Percentiles rank a stretch among this genome's conserved stretches.
These are phyloP conservation scores for Manduca sexta DNA, from an alignment of 1,140 invertebrate genomes.

Conservation along the genomic window DNA sequence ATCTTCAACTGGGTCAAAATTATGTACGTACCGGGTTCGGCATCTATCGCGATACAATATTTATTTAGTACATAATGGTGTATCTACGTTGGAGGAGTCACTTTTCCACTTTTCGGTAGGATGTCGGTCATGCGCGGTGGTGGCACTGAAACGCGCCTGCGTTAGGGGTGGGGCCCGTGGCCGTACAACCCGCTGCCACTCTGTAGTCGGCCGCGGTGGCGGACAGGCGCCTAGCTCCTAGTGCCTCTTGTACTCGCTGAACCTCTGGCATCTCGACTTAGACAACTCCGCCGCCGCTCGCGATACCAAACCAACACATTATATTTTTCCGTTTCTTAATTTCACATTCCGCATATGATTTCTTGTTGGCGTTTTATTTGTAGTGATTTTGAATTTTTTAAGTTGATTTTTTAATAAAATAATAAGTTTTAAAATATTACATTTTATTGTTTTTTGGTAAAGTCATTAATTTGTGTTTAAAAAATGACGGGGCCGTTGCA, in stretches of 20 bases:
- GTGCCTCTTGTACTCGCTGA: slow-evolving; percentile 21
- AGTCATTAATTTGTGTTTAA: slow-evolving; percentile 56
- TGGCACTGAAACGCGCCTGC: slow-evolving; percentile 41
- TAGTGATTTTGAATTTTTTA: slow-evolving; percentile 41
- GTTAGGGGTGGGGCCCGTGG: slow-evolving; percentile 64
- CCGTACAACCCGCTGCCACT: slow-evolving; percentile 62
- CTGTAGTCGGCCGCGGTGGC: slow-evolving; percentile 59
- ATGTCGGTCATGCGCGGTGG: slow-evolving; percentile 65
- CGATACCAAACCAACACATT: slow-evolving; percentile 31
- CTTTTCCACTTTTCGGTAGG: slow-evolving; percentile 70
- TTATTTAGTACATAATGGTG: slow-evolving; percentile 69
- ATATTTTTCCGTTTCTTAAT: slow-evolving; percentile 50
- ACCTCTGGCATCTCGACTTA: slow-evolving; percentile 28
- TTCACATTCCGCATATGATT: slow-evolving; percentile 36
- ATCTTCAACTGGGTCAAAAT: slow-evolving; percentile 44
- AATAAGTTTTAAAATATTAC: slow-evolving; percentile 20
- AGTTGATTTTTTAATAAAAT: slow-evolving; percentile 34
- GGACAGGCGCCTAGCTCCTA: slow-evolving; percentile 40
- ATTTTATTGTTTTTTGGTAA: slow-evolving; percentile 38
- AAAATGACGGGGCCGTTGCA: slow-evolving; percentile 16
- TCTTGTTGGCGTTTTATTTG: slow-evolving; percentile 40
- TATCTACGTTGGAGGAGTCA: slow-evolving; percentile 70
- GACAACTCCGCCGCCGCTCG: slow-evolving; percentile 55
- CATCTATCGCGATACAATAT: slow-evolving; percentile 63
- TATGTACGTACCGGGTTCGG: slow-evolving; percentile 34